A percentile compares a stretch with the other conserved stretches of the same genome.
These are phyloP conservation scores for Paraplagusia blochii DNA, from an alignment of 2,113 vertebrate genomes.

Conservation along the genomic window DNA sequence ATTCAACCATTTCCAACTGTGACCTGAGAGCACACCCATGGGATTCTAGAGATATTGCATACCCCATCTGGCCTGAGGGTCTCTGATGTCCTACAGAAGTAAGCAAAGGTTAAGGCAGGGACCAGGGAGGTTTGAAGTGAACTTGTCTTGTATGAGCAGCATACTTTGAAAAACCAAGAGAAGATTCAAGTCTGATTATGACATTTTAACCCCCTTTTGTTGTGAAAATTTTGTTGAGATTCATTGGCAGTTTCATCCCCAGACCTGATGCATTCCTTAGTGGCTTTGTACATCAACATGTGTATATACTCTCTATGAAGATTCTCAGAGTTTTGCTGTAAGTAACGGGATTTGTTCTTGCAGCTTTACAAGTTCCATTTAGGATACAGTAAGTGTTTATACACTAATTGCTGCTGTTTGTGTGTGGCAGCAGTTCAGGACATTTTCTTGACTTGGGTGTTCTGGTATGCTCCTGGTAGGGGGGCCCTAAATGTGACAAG, in stretches of 20 bases:
- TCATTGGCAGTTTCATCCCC: constrained; percentile 15
- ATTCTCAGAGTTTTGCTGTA: too few species aligned
- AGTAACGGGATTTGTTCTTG: too few species aligned
- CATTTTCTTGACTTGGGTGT: constrained; percentile 56
- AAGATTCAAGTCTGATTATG: not conserved
- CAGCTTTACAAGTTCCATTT: too few species aligned
- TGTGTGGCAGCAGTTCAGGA: constrained; percentile 10
- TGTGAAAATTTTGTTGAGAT: not conserved
- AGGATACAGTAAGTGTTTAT: too few species aligned
- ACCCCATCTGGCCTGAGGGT: constrained; percentile 39
- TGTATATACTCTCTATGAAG: too few species aligned
- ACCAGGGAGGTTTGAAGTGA: constrained; percentile 16
- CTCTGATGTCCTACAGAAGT: constrained; percentile 9
- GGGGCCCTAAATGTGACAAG: constrained; percentile 33
- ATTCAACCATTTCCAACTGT: constrained; percentile 29
- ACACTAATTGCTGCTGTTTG: constrained; percentile 21
- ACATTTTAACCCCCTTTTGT: too few species aligned
- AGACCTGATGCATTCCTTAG: constrained; percentile 54
- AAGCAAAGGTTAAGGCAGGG: constrained; percentile 19
- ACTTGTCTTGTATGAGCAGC: constrained; percentile 1
- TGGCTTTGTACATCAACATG: constrained; percentile 43
- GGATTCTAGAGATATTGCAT: constrained; percentile 24
- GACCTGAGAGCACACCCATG: constrained; percentile 16
- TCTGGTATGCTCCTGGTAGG: constrained; percentile 35
- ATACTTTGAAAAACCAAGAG: not conserved